Evolutionary conservation across 2,797 vertebrate species (phyloP).

Genomic region (Takifugu ocellatus): DNA sequence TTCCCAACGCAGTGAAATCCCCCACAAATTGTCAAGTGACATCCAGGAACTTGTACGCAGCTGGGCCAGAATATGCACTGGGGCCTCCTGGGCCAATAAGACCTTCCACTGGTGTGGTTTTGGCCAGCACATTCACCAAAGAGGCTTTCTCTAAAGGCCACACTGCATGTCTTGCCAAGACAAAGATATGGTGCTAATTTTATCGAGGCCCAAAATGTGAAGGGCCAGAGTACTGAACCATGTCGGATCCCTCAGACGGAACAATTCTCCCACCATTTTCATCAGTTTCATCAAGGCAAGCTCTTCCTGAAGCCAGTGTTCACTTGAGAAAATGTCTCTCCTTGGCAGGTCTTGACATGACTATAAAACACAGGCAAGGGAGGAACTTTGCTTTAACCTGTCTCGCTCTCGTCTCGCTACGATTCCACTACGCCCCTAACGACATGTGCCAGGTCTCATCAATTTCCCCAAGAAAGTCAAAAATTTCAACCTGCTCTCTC

Average conservation of each 20-base stretch:
- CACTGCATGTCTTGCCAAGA: constrained; percentile 99
- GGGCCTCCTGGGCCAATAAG: constrained; percentile 94
- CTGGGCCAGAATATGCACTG: constrained; percentile 94
- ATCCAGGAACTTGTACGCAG: constrained; percentile 99
- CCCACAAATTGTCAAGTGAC: constrained; percentile 99
- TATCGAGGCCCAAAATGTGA: constrained; percentile 51
- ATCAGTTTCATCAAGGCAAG: constrained; percentile 96
- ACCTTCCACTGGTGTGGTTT: constrained; percentile 81
- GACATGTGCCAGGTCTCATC: constrained; percentile 98
- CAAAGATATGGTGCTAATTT: constrained; percentile 81
- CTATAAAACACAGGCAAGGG: constrained; percentile 94
- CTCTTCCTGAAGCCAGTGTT: constrained; percentile 98
- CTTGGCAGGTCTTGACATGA: constrained; percentile 99
- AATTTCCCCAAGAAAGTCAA: constrained; percentile 91
- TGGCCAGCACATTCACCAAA: constrained; percentile 87
- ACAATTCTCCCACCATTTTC: constrained; percentile 55
- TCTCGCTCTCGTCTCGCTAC: constrained; percentile 85
- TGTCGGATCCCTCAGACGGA: constrained; percentile 59
- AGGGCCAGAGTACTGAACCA: constrained; percentile 60
- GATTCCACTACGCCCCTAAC: constrained; percentile 76
- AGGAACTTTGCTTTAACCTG: constrained; percentile 90
- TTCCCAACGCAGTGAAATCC: constrained; percentile 92
- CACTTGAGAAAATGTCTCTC: constrained; percentile 99
- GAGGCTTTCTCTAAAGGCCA: constrained; percentile 92
- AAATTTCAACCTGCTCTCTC: constrained; percentile 94